Base-by-base conservation (phyloP, 2,888 invertebrate genomes). In the Sinhomidia bicolor region DNA sequence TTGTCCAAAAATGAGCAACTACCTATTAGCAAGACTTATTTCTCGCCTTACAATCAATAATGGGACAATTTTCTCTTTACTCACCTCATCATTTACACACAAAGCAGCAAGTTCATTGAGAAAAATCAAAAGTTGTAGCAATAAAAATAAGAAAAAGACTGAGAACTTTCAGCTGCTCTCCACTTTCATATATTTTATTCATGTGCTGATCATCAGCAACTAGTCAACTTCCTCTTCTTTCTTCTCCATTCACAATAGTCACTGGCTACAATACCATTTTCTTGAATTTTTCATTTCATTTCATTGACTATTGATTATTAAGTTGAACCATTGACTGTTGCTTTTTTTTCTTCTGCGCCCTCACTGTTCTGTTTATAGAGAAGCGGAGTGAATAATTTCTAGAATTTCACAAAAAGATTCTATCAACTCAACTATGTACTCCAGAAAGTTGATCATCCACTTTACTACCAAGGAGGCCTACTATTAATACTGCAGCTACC, bases 1-100 rank as follows among this genome's bases (percentile, higher is more conserved):
- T n/a, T n/a, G n/a, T 6, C 65, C 10, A n/a, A 6, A 65, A 87
- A 81, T 87, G 74, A 62, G 57, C 47, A 57, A 62, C n/a, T n/a
- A n/a, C n/a, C 62, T 87, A 87, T 82, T 87, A 87, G 87, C 82
- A 54, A 76, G 87, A 87, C 87, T 87, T 82, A 82, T 87, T 87
- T 81, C 74, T 86, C 81, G 41, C 57, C 60, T 81, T 78, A 41
- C 36, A 51, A 76, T 26, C 7, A 23, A 47, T 26, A 76, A 47
- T 51, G 51, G 51, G 51, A 76, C 76, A 76, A 76, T 51, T 44
- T 76, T 76, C 47, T 47, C 51, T 81, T 81, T 65, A 81, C 26
- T 81, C 51, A 62, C 26, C 65, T 81, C 62, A 65, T 62, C 79
- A 79, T 20, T 57, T 36, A 32, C 14, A 32, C 32, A 57, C 10